Percentiles rank a stretch among this genome's conserved stretches.
These are phyloP conservation scores for Anolis sagrei DNA, from an alignment of 2,113 vertebrate genomes.

Conservation along the genomic window DNA sequence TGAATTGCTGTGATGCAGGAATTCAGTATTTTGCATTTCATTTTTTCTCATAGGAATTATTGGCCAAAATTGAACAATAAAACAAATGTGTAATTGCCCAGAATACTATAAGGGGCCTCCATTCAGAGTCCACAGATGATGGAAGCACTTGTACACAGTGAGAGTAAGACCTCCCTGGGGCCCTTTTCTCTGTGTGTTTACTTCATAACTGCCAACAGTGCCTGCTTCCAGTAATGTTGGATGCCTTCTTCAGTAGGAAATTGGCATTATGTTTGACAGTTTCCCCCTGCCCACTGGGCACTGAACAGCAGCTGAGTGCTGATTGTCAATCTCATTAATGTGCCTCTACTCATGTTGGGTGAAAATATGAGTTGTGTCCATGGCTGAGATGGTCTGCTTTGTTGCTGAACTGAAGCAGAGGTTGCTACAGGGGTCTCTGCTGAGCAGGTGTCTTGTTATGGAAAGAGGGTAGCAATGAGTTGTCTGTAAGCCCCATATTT, in stretches of 20 bases:
- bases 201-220: neutral
- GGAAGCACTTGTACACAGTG: neutral
- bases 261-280: slow-evolving; percentile 24
- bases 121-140: neutral
- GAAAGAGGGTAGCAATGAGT: neutral
- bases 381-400: neutral
- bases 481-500: too few relatives aligned
- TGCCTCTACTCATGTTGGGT: neutral
- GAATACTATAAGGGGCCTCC: neutral
- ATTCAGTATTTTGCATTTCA: neutral
- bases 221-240: neutral
- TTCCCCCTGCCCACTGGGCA: neutral
- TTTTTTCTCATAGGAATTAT: neutral
- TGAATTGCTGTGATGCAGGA: too few relatives aligned
- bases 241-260: neutral
- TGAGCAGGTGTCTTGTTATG: neutral
- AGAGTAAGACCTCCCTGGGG: neutral
- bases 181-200: neutral
- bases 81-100: neutral
- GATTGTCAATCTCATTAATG: slow-evolving; percentile 5
- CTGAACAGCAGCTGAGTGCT: neutral
- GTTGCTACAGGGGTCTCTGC: neutral
- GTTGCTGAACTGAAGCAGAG: neutral
- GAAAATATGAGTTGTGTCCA: neutral
- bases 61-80: slow-evolving; percentile 1